These are phyloP conservation scores for Agonopterix alstromeriana DNA, from an alignment of 2,888 invertebrate genomes.

Conservation along the genomic window DNA sequence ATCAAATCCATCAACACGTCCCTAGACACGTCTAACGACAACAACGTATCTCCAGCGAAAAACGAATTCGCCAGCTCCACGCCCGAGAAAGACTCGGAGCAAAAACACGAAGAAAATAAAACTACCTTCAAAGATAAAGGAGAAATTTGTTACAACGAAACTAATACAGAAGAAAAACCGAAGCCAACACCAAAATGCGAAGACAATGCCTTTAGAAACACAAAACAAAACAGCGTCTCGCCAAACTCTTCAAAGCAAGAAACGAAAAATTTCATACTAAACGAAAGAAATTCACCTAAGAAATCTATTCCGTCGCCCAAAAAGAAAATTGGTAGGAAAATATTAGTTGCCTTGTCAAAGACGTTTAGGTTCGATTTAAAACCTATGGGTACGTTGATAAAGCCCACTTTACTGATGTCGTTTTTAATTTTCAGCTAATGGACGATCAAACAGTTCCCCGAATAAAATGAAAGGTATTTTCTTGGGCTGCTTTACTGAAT, in stretches of 20 bases:
- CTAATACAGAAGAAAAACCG: background rate
- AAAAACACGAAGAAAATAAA: background rate
- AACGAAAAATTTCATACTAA: slow-evolving; percentile 28
- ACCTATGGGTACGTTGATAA: slow-evolving; percentile 15
- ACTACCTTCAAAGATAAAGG: background rate
- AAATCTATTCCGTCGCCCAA: slow-evolving; percentile 27
- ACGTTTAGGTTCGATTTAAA: slow-evolving; percentile 17
- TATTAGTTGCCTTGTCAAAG: slow-evolving; percentile 26
- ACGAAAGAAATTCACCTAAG: slow-evolving; percentile 18
- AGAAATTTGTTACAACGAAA: background rate
- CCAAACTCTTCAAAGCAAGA: slow-evolving; percentile 7
- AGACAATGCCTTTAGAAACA: background rate
- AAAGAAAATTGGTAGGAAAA: slow-evolving; percentile 49
- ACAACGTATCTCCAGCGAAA: slow-evolving; percentile 10
- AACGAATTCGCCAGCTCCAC: slow-evolving; percentile 19
- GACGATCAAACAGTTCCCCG: slow-evolving; percentile 38
- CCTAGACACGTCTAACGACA: slow-evolving; percentile 7
- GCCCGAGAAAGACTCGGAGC: slow-evolving; percentile 20
- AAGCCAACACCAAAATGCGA: background rate
- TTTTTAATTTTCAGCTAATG: slow-evolving; percentile 44
- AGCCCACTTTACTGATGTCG: background rate
- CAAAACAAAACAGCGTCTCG: background rate
- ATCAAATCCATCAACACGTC: background rate
- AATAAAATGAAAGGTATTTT: slow-evolving; percentile 50
- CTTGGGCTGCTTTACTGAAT: slow-evolving; percentile 3